Percentiles rank a stretch among this genome's conserved stretches.
phyloP scores from a whole-genome alignment of 1,140 invertebrate species.

The Galleria mellonella region DNA sequence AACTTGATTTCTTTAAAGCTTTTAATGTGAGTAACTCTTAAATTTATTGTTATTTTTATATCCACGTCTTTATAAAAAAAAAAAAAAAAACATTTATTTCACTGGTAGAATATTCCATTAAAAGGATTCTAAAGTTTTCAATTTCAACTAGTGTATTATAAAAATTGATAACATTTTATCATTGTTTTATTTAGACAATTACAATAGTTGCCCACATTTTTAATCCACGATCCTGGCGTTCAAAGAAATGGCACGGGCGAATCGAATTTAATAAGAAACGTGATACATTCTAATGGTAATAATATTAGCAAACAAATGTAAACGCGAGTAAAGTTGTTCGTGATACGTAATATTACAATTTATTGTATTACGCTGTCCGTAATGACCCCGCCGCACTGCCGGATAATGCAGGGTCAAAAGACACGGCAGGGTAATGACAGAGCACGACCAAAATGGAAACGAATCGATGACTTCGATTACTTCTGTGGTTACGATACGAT shows the following conservation, averaged over 20 bases:
- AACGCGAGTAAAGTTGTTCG: slow-evolving; percentile 11
- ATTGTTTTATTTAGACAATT: no score
- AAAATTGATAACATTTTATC: no score
- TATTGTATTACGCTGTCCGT: slow-evolving; percentile 14
- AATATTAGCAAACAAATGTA: slow-evolving; percentile 24
- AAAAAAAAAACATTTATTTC: no score
- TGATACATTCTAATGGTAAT: slow-evolving; percentile 26
- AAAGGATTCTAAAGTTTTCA: no score
- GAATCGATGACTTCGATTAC: slow-evolving; percentile 29
- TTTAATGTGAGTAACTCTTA: no score
- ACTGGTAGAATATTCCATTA: no score
- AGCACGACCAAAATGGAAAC: slow-evolving; percentile 16
- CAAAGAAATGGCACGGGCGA: background rate
- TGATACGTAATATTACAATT: slow-evolving; percentile 9
- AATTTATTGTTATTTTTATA: no score
- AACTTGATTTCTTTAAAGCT: no score
- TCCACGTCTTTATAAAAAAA: no score
- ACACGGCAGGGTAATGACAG: slow-evolving; percentile 57
- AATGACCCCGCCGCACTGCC: slow-evolving; percentile 5
- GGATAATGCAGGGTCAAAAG: slow-evolving; percentile 50
- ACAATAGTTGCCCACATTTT: no score
- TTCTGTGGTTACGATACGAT: slow-evolving; percentile 5
- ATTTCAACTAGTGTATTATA: no score
- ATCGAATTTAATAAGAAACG: slow-evolving; percentile 23
- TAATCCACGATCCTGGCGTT: no score